Conservation (phyloP, 2,888 invertebrate genomes). For the Onthophagus sagittarius region DNA sequence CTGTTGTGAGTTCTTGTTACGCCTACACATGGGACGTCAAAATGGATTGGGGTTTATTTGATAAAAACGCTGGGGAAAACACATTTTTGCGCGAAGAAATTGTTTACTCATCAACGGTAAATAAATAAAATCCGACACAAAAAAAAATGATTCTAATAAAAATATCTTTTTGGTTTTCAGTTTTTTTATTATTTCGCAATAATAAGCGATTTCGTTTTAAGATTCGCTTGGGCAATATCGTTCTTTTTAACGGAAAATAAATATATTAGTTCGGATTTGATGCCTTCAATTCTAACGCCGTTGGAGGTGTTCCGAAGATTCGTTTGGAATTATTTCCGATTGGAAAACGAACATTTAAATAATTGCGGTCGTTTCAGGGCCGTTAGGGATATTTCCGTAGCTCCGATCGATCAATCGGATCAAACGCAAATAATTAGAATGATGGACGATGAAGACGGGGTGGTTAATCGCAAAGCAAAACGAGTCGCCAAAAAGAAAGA, state of each 20-base stretch:
- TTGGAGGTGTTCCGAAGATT: constrained; percentile 68
- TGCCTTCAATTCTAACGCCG: constrained; percentile 63
- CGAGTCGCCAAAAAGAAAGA: constrained; percentile 41
- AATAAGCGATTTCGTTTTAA: constrained; percentile 71
- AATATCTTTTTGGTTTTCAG: constrained; percentile 43
- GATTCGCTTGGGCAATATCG: constrained; percentile 75
- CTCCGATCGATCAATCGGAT: constrained; percentile 72
- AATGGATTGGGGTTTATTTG: constrained; percentile 86
- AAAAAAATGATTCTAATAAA: background rate
- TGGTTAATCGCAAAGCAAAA: constrained; percentile 52
- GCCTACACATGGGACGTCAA: constrained; percentile 83
- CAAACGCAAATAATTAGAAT: constrained; percentile 66
- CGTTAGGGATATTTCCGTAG: constrained; percentile 79
- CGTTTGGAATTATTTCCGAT: constrained; percentile 85
- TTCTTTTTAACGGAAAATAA: constrained; percentile 65
- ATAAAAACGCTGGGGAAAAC: constrained; percentile 72
- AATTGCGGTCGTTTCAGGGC: constrained; percentile 88
- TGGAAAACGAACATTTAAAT: constrained; percentile 86
- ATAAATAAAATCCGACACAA: constrained; percentile 43
- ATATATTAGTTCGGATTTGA: constrained; percentile 61
- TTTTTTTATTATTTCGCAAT: constrained; percentile 82
- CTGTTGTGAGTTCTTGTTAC: constrained; percentile 70
- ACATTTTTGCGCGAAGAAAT: constrained; percentile 72
- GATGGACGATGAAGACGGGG: constrained; percentile 74
- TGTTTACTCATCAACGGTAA: constrained; percentile 72